Conservation (phyloP, 2,888 invertebrate species). For the Isotomurus palustris region DNA sequence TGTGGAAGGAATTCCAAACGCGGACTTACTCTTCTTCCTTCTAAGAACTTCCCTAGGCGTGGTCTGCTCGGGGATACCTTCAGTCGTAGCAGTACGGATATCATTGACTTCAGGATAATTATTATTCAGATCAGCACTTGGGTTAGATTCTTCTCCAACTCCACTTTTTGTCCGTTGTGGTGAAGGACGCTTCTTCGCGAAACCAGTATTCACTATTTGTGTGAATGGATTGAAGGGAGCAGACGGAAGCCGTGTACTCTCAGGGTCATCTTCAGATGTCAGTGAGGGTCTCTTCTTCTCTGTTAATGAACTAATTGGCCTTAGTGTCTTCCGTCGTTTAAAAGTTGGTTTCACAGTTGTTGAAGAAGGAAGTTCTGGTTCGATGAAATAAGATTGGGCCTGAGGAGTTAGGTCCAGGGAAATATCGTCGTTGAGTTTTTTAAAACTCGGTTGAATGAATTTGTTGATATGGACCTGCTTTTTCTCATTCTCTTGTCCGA, state of each 20-base stretch:
- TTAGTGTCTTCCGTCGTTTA: slow-evolving; percentile 4
- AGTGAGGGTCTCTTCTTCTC: not conserved
- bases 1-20: not conserved
- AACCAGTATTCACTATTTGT: slow-evolving; percentile 7
- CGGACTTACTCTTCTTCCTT: not conserved
- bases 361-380: slow-evolving; percentile 4
- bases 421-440: no score
- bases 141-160: not conserved
- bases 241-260: not conserved
- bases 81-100: not conserved
- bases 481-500: no score
- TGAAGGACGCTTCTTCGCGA: slow-evolving; percentile 6
- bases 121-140: not conserved
- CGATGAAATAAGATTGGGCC: slow-evolving; percentile 9
- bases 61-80: not conserved
- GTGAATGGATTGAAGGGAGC: slow-evolving; percentile 1
- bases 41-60: not conserved
- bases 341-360: not conserved
- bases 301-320: not conserved
- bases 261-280: not conserved
- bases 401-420: not conserved
- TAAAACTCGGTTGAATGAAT: no score
- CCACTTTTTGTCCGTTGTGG: not conserved
- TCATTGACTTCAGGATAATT: not conserved
- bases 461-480: no score